Conservation (phyloP, 2,888 invertebrate species). For the Eupeodes latifasciatus region DNA sequence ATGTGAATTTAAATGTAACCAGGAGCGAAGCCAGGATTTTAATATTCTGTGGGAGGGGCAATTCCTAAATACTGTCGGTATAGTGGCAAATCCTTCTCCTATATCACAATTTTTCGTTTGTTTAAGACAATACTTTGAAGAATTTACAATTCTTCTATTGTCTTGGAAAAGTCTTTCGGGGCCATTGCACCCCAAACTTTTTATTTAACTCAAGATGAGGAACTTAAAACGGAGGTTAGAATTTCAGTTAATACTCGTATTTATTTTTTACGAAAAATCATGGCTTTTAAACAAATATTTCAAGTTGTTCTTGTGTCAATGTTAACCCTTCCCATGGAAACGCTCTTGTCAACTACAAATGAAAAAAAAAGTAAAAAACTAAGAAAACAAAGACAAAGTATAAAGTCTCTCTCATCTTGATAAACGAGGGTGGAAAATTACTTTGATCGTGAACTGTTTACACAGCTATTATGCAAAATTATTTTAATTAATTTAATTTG, state of each 20-base stretch:
- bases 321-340: not conserved
- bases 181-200: too few species aligned
- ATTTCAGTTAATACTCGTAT: too few species aligned
- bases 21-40: not conserved
- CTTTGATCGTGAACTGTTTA: conserved; percentile 75
- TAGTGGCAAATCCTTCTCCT: too few species aligned
- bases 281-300: too few species aligned
- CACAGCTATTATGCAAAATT: conserved; percentile 71
- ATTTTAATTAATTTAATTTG: conserved; percentile 75
- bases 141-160: too few species aligned
- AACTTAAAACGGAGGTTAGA: too few species aligned
- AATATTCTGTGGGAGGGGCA: not conserved
- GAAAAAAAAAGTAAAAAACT: not conserved
- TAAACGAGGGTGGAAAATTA: conserved; percentile 71
- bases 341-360: not conserved
- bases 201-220: too few species aligned
- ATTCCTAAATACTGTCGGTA: too few species aligned
- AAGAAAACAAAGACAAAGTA: not conserved
- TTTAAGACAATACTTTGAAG: too few species aligned
- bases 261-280: not conserved
- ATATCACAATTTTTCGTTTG: too few species aligned
- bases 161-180: too few species aligned
- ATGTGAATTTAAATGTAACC: not conserved
- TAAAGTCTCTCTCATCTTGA: conserved; percentile 39
- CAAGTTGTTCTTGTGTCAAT: not conserved